Conservation (phyloP, 1,140 invertebrate genomes). For the Ridgeia piscesae region DNA sequence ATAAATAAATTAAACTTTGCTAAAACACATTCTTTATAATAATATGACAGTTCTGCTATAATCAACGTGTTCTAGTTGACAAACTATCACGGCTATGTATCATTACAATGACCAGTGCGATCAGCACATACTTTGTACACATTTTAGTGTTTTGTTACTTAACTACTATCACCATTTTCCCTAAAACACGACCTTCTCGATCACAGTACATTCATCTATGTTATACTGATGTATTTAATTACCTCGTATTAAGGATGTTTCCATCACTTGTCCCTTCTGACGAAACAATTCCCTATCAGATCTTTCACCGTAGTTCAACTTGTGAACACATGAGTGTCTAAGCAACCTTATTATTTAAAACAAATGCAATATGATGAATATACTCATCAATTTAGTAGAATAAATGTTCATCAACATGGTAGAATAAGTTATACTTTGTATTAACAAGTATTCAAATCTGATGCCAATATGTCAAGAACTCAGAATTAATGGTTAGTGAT, state of each 20-base stretch:
- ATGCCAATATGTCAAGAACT: no score
- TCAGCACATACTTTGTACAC: background rate
- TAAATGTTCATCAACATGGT: no score
- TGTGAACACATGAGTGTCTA: background rate
- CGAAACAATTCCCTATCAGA: background rate
- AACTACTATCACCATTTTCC: background rate
- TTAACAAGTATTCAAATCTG: no score
- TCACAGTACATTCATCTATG: background rate
- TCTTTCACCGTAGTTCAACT: background rate
- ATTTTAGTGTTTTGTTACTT: background rate
- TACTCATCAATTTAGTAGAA: no score
- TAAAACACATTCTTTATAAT: background rate
- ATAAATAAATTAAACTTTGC: background rate
- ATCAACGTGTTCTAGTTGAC: background rate
- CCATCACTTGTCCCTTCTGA: background rate
- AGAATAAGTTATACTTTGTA: no score
- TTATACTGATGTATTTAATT: no score
- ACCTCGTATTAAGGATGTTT: background rate
- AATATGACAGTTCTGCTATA: background rate
- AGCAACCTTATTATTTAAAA: background rate
- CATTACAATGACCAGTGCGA: background rate
- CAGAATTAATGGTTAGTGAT: background rate
- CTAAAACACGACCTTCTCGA: background rate
- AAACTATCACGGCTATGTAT: background rate
- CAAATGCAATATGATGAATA: no score